Conservation (phyloP, 2,888 invertebrate genomes). For the Caenorhabditis sinica region DNA sequence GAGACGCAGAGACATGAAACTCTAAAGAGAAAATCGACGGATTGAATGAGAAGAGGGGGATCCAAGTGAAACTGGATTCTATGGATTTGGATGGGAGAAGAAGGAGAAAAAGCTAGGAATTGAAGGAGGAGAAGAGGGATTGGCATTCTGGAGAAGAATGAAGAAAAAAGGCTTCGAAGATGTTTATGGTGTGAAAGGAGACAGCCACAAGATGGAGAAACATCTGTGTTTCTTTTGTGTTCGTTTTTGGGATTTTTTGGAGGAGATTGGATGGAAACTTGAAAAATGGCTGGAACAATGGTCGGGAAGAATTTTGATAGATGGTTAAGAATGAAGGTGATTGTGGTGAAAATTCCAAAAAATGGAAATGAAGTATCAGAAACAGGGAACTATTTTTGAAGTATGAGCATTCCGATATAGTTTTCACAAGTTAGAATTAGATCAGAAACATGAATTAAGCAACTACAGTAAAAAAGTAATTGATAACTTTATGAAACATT, state of each 20-base stretch:
- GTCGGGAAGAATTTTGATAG: too few relatives aligned
- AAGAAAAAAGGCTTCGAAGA: background rate
- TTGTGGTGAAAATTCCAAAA: too few relatives aligned
- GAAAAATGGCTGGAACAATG: background rate
- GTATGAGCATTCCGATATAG: too few relatives aligned
- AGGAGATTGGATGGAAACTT: background rate
- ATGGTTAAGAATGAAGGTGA: too few relatives aligned
- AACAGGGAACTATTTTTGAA: too few relatives aligned
- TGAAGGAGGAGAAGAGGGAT: constrained; percentile 6
- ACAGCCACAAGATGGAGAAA: constrained; percentile 36
- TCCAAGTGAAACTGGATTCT: constrained; percentile 49
- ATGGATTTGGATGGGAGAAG: constrained; percentile 13
- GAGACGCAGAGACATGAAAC: constrained; percentile 52
- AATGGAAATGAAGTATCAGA: too few relatives aligned
- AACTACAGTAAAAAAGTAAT: too few relatives aligned
- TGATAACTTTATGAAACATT: too few relatives aligned
- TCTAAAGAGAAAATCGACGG: constrained; percentile 17
- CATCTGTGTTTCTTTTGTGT: constrained; percentile 6
- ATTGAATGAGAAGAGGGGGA: constrained; percentile 1
- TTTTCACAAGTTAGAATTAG: too few relatives aligned
- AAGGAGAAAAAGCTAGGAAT: too few relatives aligned
- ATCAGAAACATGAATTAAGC: too few relatives aligned
- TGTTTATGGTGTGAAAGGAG: constrained; percentile 47
- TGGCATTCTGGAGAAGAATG: constrained; percentile 3
- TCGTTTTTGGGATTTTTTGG: background rate